These are phyloP conservation scores for Epinephelus malabaricus DNA, from an alignment of 2,797 vertebrate genomes.

Conservation along the genomic window DNA sequence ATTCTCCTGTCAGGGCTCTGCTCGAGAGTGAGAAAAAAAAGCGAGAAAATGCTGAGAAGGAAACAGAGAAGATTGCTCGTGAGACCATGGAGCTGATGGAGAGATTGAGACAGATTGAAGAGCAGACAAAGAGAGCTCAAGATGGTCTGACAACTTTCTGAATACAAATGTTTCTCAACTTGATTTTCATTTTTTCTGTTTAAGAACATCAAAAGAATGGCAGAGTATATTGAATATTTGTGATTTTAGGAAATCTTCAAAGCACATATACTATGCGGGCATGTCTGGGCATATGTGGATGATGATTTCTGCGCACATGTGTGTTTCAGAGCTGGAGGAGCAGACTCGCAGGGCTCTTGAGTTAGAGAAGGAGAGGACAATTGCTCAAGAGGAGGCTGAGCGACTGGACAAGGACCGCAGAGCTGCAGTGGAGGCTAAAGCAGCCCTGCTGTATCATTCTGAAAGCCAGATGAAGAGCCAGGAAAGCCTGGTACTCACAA, in stretches of 20 bases:
- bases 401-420: constrained; percentile 92
- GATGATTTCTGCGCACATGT: constrained; percentile 29
- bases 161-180: constrained; percentile 66
- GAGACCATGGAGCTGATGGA: constrained; percentile 98
- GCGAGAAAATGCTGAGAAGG: constrained; percentile 96
- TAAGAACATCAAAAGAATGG: constrained; percentile 39
- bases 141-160: constrained; percentile 88
- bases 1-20: constrained; percentile 90
- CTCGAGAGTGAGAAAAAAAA: constrained; percentile 99
- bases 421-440: constrained; percentile 93
- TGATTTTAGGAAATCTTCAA: constrained; percentile 19
- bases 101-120: constrained; percentile 94
- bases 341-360: constrained; percentile 94
- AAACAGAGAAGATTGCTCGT: constrained; percentile 97
- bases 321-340: constrained; percentile 93
- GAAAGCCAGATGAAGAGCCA: constrained; percentile 93
- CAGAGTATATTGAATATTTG: constrained; percentile 14
- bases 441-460: constrained; percentile 90
- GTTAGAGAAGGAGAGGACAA: constrained; percentile 93
- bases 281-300: constrained; percentile 16
- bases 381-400: constrained; percentile 94
- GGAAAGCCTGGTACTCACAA: constrained; percentile 89
- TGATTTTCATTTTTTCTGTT: constrained; percentile 39
- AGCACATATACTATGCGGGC: constrained; percentile 9
- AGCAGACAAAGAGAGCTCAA: constrained; percentile 97